Evolutionary conservation across 2,888 invertebrate genomes (phyloP), one percentile per base, ranked within the genome.

Genomic region (Trissoscelio sp.): DNA sequence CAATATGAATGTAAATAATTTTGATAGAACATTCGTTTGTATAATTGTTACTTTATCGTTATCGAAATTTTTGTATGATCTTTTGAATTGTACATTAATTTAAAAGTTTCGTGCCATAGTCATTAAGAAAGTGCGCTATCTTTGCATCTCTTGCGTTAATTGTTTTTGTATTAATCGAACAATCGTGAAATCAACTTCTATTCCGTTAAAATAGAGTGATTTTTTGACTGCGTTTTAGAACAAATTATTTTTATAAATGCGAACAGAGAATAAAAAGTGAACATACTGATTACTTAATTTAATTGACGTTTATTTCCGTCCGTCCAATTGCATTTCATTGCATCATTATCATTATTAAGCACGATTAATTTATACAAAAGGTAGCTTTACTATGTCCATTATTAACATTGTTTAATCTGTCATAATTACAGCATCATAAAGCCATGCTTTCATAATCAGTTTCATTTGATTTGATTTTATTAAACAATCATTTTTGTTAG

Each of bases 231-330:
- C 46, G 55, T 70, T 78, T 57, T 64, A 51, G 53, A 46, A 60
- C 60, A 67, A 79, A 79, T 79, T 79, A 79, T 79, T 79, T 79
- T 79, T 79, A 79, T 79, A 79, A 67, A 60, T 46, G 44, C 67
- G 44, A 73, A 51, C 31, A 24, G 60, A 73, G 22, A 79, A 79
- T 67, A 79, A 73, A 79, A 67, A 67, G 37, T 62, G 67, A 73
- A 60, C 46, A 79, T 14, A 60, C 14, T 67, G 55, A 44, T n/a
- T 24, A 16, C 12, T 46, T 75, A 16, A 20, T 55, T 72, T 53
- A 44, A 18, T 67, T 60, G 39, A 34, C 46, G 48, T 24, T 51
- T 46, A 44, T 53, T 51, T 67, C 55, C 12, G 34, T 64, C 14
- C 5, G 28, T 42, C 72, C 72, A 37, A 14, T n/a, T 55, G 55